Evolutionary conservation across 1,140 invertebrate species (phyloP), one percentile per base, ranked within the genome.

Genomic region (Phthorimaea operculella): DNA sequence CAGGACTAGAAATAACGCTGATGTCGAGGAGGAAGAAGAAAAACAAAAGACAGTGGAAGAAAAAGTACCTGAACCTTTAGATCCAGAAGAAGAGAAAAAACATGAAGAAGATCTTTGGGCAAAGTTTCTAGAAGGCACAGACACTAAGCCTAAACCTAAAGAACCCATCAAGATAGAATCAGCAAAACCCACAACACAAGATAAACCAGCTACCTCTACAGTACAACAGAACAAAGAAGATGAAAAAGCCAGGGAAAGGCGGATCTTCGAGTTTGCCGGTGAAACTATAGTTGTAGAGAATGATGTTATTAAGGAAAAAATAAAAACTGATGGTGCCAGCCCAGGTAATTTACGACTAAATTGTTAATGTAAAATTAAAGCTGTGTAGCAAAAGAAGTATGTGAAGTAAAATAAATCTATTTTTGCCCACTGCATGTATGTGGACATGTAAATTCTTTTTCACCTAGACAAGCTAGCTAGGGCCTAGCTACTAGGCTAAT

Each of bases 61-160:
- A 33, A 34, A 36, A 52, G 5, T 33, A 47, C 42, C 16, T 64
- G 68, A 53, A 47, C 61, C 68, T 12, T 79, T 76, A 2, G 86
- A 89, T 47, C 81, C 86, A 51, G 89, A 89, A 67, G 87, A 89
- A 49, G 88, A 92, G 61, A 92, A 92, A 65, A 89, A 91, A 60
- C 85, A 86, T 66, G 89, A 90, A 54, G 91, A 93, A 70, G 88
- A 89, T 60, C 72, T 94, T 1, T 94, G 92, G 92, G 90, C 91
- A 8, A 89, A 90, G 74, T 94, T 94, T 70, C 87, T 92, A 69
- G 90, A 89, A 70, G 91, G 92, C 69, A 90, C 91, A 54, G 88
- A 89, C 73, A 85, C 87, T 59, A 85, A 86, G 72, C 72, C 77
- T 15, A 84, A 80, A 69, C 16, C 82, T 34, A 75, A 74, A 60